A percentile compares a stretch with the other conserved stretches of the same genome.
These are phyloP conservation scores for Pseudochirops corinnae DNA, from an alignment of 2,797 vertebrate genomes.

Conservation along the genomic window DNA sequence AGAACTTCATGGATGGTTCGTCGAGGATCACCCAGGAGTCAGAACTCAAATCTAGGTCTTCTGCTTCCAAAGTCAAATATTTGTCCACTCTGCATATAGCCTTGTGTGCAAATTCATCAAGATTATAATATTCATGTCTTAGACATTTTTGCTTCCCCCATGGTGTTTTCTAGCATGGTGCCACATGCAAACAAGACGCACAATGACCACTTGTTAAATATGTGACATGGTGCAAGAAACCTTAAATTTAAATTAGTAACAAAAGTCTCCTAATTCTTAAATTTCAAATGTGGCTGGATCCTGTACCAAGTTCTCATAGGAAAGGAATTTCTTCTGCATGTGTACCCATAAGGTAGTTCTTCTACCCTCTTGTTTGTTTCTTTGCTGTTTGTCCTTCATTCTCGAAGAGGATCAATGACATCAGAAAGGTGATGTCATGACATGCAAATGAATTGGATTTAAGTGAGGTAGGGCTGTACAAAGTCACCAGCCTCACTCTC, in stretches of 20 bases:
- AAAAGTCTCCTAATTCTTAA: background rate
- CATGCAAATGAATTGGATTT: too few species aligned
- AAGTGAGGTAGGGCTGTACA: too few species aligned
- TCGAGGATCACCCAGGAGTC: background rate
- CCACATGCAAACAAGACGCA: background rate
- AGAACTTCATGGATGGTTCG: background rate
- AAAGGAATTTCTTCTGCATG: background rate
- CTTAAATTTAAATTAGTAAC: constrained; percentile 26
- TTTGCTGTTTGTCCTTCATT: too few species aligned
- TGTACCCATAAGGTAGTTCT: background rate
- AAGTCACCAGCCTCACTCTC: too few species aligned
- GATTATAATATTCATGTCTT: background rate
- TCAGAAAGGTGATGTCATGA: too few species aligned
- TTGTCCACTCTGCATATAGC: background rate
- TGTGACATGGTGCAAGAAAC: background rate
- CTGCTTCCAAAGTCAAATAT: background rate
- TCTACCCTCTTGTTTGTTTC: background rate
- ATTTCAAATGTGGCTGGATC: background rate
- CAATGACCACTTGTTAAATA: background rate
- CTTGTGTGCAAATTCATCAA: background rate
- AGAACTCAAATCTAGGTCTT: background rate
- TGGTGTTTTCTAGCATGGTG: background rate
- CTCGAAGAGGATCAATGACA: too few species aligned
- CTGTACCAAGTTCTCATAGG: background rate
- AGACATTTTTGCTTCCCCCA: background rate